phyloP scores from a whole-genome alignment of 2,797 vertebrate genomes.

The Chaenodraco wilsoni region DNA sequence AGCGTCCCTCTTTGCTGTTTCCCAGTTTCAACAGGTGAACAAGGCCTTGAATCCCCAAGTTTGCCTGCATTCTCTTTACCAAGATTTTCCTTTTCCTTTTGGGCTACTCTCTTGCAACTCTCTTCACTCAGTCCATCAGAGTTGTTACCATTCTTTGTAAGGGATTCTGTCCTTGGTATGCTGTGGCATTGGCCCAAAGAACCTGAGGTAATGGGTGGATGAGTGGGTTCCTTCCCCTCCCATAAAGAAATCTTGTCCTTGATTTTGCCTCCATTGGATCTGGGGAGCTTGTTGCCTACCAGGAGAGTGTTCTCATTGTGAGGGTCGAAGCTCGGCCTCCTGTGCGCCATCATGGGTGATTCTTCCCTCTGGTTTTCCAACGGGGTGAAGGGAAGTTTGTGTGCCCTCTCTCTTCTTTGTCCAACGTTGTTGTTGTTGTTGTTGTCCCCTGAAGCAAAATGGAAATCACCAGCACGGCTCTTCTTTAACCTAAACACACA shows the following conservation, averaged over 20 bases:
- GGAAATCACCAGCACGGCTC: conserved; percentile 32
- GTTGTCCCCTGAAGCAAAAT: conserved; percentile 50
- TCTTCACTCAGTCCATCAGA: conserved; percentile 66
- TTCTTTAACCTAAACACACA: conserved; percentile 56
- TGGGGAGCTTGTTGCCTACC: conserved; percentile 75
- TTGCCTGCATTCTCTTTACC: conserved; percentile 73
- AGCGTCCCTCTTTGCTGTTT: conserved; percentile 49
- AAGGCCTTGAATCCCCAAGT: conserved; percentile 36
- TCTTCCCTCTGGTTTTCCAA: conserved; percentile 69
- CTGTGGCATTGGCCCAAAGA: conserved; percentile 25
- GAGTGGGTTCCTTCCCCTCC: conserved; percentile 89
- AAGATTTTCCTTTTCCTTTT: conserved; percentile 71
- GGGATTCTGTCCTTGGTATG: conserved; percentile 74
- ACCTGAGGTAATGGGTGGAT: conserved; percentile 50
- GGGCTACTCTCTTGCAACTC: conserved; percentile 59
- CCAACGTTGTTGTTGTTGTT: conserved; percentile 20
- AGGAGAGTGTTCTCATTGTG: conserved; percentile 78
- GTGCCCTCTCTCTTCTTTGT: conserved; percentile 47
- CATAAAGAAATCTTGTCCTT: conserved; percentile 96
- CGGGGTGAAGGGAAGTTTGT: conserved; percentile 65
- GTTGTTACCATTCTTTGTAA: conserved; percentile 60
- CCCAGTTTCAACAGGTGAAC: conserved; percentile 50
- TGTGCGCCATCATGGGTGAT: conserved; percentile 83
- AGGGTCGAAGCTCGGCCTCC: conserved; percentile 80
- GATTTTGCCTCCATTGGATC: conserved; percentile 87